Conservation (phyloP, 1,140 invertebrate genomes). For the Listronotus bonariensis region DNA sequence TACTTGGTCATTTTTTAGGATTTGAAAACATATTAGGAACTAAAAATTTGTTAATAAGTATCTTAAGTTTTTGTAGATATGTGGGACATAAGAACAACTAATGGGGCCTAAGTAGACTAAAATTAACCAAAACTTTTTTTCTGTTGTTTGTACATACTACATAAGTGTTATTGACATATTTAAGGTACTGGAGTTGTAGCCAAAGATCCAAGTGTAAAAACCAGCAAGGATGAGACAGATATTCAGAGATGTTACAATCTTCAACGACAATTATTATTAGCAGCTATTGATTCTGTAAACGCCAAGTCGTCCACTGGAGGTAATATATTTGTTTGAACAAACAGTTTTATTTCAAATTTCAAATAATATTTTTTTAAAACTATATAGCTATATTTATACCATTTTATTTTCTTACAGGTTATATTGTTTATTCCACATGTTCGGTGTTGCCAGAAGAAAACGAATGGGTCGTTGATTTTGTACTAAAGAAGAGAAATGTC, state of each 20-base stretch:
- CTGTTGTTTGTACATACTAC: background rate
- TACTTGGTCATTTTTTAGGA: no score
- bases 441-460: constrained; percentile 98
- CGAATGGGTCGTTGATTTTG: constrained; percentile 97
- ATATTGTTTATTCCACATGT: constrained; percentile 98
- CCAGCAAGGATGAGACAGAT: constrained; percentile 87
- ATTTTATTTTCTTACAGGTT: constrained; percentile 51
- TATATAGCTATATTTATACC: background rate
- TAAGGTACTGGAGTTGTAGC: constrained; percentile 91
- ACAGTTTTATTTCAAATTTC: no score
- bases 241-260: constrained; percentile 91
- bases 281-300: constrained; percentile 96
- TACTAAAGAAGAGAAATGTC: constrained; percentile 90
- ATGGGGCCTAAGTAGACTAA: no score
- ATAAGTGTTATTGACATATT: background rate
- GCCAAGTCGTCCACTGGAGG: constrained; percentile 90
- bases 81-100: no score
- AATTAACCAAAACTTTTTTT: no score
- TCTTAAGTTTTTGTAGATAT: no score
- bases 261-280: constrained; percentile 90
- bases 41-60: no score
- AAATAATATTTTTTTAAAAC: background rate
- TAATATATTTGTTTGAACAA: no score
- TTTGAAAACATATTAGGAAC: no score
- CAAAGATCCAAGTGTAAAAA: constrained; percentile 98